Base-by-base conservation (phyloP, 2,888 invertebrate species). In the Phytoseiulus persimilis region DNA sequence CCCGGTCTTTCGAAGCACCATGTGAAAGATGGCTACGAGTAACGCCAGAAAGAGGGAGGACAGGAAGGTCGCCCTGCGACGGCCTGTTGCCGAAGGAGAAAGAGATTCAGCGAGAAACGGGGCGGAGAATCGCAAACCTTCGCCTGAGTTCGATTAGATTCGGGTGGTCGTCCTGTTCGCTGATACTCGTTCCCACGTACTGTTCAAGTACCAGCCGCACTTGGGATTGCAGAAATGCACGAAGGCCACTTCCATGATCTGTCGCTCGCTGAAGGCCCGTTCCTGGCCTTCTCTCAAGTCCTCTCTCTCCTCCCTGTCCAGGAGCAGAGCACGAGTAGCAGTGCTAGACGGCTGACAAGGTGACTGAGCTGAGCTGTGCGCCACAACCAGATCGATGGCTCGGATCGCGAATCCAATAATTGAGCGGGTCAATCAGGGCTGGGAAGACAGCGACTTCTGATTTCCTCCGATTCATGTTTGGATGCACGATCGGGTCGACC, bases 21-120 rank as follows among this genome's bases (percentile, higher is more conserved):
- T n/a, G n/a, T n/a, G n/a, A 46, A 32, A 89, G 46, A 89, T 32
- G 83, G 65, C 32, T 32, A 89, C 32, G 9, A 33, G 45, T 83
- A 45, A 46, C n/a, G n/a, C n/a, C n/a, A n/a, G n/a, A 9, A 33
- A 31, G 45, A 89, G 39, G 18, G 45, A 46, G 31, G 83, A 45
- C 28, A 9, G 39, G 39, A 39, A 39, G 39, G n/a, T 9, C 39
- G 5, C 39, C 5, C 39, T 39, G 39, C 39, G 39, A 39, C n/a
- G n/a, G n/a, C n/a, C n/a, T n/a, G n/a, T n/a, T n/a, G n/a, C 9
- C n/a, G 45, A 45, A 11, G 65, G 46, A 89, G 46, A 89, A 32
- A 23, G 11, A 39, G 46, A 83, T 45, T 89, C 32, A 31, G 89
- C 23, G 89, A 89, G 23, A 89, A 31, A 32, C 32, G 2, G 18